Conservation (phyloP, 2,888 invertebrate genomes). For the Meganola albula region DNA sequence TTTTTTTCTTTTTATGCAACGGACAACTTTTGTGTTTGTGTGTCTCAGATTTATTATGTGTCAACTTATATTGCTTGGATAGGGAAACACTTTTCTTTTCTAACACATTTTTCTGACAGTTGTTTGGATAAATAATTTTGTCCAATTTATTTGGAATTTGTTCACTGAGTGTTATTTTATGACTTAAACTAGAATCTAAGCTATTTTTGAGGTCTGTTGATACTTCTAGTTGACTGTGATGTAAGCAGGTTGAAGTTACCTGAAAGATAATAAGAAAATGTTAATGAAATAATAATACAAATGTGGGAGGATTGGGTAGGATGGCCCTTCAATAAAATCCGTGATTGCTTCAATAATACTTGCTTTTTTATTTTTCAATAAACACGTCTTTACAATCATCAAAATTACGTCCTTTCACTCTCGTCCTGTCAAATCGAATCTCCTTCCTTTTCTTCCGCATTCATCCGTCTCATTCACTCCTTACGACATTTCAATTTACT, state of each 20-base stretch:
- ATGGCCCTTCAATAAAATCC: no score
- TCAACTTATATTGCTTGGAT: conserved; percentile 57
- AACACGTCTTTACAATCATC: no score
- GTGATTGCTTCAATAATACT: no score
- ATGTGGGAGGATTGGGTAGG: no score
- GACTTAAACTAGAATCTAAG: conserved; percentile 23
- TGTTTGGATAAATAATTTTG: conserved; percentile 29
- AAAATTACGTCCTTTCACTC: no score
- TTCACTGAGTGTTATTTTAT: conserved; percentile 20
- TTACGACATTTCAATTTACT: no score
- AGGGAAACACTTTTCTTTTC: conserved; percentile 56
- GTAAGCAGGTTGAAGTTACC: conserved; percentile 64
- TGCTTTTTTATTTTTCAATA: no score
- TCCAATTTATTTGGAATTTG: conserved; percentile 16
- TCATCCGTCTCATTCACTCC: no score
- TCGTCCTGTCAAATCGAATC: no score
- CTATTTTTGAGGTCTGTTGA: conserved; percentile 35
- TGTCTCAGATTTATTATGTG: conserved; percentile 64
- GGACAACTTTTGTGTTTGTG: conserved; percentile 61
- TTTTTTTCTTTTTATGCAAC: conserved; percentile 58
- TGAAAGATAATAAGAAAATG: conserved; percentile 42
- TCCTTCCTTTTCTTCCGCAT: no score
- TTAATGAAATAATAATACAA: no score
- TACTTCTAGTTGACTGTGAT: conserved; percentile 67
- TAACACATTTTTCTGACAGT: conserved; percentile 49